These are phyloP conservation scores for Cerceris ruficornis DNA, from an alignment of 2,888 invertebrate genomes.

Conservation along the genomic window DNA sequence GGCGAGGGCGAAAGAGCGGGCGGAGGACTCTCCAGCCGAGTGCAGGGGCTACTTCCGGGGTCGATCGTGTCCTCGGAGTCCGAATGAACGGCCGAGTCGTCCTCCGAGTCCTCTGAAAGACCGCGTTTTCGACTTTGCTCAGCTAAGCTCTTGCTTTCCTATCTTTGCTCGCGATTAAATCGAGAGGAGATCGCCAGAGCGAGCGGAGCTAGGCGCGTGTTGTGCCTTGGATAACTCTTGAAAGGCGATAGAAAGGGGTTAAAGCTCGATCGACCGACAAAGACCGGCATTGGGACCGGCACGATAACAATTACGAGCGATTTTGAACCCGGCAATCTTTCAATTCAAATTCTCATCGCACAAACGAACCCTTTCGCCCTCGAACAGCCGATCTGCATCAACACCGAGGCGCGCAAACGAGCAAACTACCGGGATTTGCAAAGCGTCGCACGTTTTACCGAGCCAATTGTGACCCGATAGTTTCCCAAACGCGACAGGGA, in stretches of 20 bases:
- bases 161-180: no score
- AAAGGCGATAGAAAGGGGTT: no score
- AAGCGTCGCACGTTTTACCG: not conserved
- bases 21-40: slow-evolving; percentile 74
- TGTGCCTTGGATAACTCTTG: no score
- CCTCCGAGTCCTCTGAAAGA: slow-evolving; percentile 78
- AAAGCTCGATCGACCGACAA: no score
- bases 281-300: no score
- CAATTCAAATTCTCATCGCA: no score
- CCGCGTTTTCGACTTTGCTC: not conserved
- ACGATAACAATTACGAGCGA: no score
- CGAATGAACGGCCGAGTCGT: slow-evolving; percentile 79
- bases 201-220: no score
- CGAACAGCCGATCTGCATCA: not conserved
- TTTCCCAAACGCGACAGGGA: not conserved
- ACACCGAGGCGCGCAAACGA: slow-evolving; percentile 3
- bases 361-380: no score
- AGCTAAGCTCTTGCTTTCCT: no score
- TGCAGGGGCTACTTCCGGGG: slow-evolving; percentile 80
- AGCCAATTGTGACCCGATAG: not conserved
- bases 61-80: slow-evolving; percentile 81
- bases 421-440: not conserved
- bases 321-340: no score
- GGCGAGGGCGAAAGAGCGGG: slow-evolving; percentile 75
- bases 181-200: no score